These are phyloP conservation scores for Melanotaenia boesemani DNA, from an alignment of 2,797 vertebrate genomes.

Conservation along the genomic window DNA sequence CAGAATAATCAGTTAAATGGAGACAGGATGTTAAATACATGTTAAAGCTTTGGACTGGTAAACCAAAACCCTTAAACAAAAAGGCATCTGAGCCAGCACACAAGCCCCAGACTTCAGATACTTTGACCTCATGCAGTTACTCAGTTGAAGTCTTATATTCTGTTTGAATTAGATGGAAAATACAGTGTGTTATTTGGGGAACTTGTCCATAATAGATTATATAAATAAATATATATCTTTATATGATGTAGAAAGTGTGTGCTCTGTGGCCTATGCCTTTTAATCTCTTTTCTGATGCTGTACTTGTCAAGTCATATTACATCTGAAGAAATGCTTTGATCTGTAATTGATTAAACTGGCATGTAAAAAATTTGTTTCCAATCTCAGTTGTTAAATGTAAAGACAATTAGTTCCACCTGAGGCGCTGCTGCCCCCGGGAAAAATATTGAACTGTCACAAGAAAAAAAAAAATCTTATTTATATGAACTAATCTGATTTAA, in stretches of 20 bases:
- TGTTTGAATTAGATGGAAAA: slow-evolving; percentile 48
- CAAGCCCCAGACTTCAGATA: slow-evolving; percentile 32
- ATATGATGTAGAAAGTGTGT: slow-evolving; percentile 71
- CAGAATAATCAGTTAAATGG: slow-evolving; percentile 21
- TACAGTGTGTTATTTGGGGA: slow-evolving; percentile 39
- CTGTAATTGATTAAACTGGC: slow-evolving; percentile 63
- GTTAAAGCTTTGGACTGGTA: slow-evolving; percentile 20
- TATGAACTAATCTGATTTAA: slow-evolving; percentile 61
- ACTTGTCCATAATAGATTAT: slow-evolving; percentile 64
- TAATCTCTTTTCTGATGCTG: slow-evolving; percentile 53
- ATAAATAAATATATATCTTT: slow-evolving; percentile 59
- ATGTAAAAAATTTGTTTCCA: slow-evolving; percentile 54
- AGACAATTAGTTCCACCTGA: slow-evolving; percentile 36
- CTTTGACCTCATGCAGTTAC: slow-evolving; percentile 61
- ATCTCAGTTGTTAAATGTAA: slow-evolving; percentile 61
- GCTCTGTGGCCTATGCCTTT: slow-evolving; percentile 69
- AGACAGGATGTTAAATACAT: slow-evolving; percentile 16
- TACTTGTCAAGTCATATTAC: slow-evolving; percentile 43
- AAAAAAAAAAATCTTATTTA: slow-evolving; percentile 70
- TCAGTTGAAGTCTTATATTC: slow-evolving; percentile 53
- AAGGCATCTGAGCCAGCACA: slow-evolving; percentile 34
- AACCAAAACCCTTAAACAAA: slow-evolving; percentile 49
- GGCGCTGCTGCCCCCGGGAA: slow-evolving; percentile 20
- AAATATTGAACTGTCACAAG: slow-evolving; percentile 42
- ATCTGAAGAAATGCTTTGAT: slow-evolving; percentile 59